Conservation (phyloP, 2,113 vertebrate species). For the Nymphicus hollandicus region DNA sequence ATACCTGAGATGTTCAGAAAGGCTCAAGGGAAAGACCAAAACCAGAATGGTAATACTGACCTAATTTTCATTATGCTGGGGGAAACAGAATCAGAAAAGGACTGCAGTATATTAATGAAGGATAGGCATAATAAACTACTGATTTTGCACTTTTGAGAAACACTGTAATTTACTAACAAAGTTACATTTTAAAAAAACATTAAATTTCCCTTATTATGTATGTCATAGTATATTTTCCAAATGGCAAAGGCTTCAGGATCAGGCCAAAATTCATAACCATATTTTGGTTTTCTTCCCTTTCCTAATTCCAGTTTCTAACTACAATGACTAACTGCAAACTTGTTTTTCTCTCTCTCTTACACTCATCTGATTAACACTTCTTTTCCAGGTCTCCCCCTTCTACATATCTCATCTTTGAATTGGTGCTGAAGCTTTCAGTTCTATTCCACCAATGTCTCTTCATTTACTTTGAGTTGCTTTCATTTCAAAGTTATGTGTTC, state of each 20-base stretch:
- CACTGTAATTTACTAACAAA: neutral
- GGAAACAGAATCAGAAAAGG: neutral
- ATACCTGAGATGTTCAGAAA: neutral
- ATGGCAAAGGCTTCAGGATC: neutral
- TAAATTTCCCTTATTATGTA: neutral
- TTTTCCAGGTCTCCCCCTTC: neutral
- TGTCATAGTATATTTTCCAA: neutral
- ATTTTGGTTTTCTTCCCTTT: neutral
- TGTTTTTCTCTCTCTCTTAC: neutral
- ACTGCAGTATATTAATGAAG: neutral
- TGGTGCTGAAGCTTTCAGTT: neutral
- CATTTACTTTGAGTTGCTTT: neutral
- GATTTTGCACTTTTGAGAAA: neutral
- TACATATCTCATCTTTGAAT: neutral
- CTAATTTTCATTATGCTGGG: neutral
- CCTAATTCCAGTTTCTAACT: neutral
- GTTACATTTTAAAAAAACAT: neutral
- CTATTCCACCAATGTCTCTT: neutral
- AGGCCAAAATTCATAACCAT: neutral
- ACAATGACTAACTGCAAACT: neutral
- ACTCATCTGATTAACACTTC: neutral
- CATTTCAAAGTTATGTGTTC: neutral
- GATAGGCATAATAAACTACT: neutral
- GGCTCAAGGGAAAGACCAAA: neutral
- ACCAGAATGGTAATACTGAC: neutral